Percentiles rank a stretch among this genome's conserved stretches.
phyloP scores from a whole-genome alignment of 2,797 vertebrate genomes.

The Notolabrus celidotus region DNA sequence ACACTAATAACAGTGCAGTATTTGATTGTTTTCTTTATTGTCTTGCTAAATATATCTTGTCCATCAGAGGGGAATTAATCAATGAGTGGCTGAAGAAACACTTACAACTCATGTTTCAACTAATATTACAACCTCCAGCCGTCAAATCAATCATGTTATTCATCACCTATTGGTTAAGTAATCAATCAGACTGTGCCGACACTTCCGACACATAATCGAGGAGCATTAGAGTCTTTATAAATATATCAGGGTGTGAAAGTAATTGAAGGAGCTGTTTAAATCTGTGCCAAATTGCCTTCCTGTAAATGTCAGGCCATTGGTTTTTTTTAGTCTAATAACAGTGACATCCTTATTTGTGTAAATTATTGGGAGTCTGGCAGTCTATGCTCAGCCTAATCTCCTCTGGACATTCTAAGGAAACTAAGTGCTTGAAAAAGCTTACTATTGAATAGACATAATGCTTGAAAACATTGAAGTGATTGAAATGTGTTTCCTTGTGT shows the following conservation, averaged over 20 bases:
- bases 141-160: conserved; percentile 9
- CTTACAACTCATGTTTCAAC: background rate
- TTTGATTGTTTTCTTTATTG: conserved; percentile 6
- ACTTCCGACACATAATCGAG: conserved; percentile 19
- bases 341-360: conserved; percentile 32
- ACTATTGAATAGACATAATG: background rate
- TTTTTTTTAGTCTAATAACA: conserved; percentile 11
- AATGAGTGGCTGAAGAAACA: background rate
- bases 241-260: conserved; percentile 30
- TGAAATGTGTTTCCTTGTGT: background rate
- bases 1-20: too few relatives aligned
- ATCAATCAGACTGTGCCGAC: background rate
- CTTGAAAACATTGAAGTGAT: background rate
- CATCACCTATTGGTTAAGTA: background rate
- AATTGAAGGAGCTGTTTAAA: conserved; percentile 36
- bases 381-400: conserved; percentile 43
- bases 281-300: conserved; percentile 43
- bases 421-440: background rate
- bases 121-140: background rate
- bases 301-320: background rate
- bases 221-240: conserved; percentile 34
- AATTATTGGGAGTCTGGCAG: background rate
- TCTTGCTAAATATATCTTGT: background rate
- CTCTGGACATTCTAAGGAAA: conserved; percentile 17
- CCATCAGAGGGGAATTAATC: background rate